Base-by-base conservation (phyloP, 2,888 invertebrate species). In the Sesamia inferens region DNA sequence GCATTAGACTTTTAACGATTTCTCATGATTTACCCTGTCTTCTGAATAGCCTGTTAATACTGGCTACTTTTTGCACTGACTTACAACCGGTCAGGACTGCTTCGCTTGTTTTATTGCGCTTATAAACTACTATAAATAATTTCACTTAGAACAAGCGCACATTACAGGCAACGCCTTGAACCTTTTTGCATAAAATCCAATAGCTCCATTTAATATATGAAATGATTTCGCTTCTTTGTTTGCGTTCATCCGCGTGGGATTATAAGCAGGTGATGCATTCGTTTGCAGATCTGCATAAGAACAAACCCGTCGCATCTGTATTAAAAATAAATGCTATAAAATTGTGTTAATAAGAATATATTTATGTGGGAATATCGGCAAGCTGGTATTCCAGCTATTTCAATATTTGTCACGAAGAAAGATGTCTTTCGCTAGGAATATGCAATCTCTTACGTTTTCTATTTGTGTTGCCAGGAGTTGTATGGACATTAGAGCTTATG, bases 1-100 rank as follows among this genome's bases (percentile, higher is more conserved):
- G 79, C 81, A 78, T 86, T 85, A 84, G 88, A 90, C 84, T 88
- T 90, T 90, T 88, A 90, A 90, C 89, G 89, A 89, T 91, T 92
- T 91, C 90, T 89, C 92, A 93, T 94, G 93, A 94, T 94, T 93
- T 93, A 93, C 90, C 90, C 79, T 81, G 80, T 82, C 87, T 84
- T 76, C 75, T 79, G 81, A 79, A 87, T 87, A 86, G 86, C 92
- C 91, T 88, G 87, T 92, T 90, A 93, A 92, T 85, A 75, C 78
- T 63, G 73, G 76, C 91, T 90, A 92, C 92, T 94, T 94, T 94
- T 94, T 94, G 92, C 90, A 79, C 88, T 90, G 88, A 90, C 90
- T 92, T 91, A 90, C 90, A 90, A 92, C 90, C 89, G 89, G 91
- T 89, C 84, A 68, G 85, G 79, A 80, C 77, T 58, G 81, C 79